phyloP scores from a whole-genome alignment of 2,113 vertebrate species.

The Indri indri region DNA sequence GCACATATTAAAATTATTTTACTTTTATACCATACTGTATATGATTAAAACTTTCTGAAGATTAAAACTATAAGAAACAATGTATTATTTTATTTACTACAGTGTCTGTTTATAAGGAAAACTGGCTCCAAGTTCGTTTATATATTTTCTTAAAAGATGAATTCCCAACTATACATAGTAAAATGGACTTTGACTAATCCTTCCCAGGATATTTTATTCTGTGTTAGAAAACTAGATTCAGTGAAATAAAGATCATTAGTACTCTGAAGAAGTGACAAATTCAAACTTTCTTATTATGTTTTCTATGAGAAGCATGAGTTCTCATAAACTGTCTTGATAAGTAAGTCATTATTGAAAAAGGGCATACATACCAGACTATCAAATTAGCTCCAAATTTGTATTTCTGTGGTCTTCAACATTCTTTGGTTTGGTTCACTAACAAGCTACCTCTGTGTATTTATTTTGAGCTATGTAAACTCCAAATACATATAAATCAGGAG shows the following conservation, averaged over 20 bases:
- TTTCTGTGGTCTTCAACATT: neutral
- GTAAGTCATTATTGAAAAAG: neutral
- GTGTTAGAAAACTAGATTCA: neutral
- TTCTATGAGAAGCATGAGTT: constrained; percentile 13
- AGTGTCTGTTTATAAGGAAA: neutral
- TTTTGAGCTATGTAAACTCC: neutral
- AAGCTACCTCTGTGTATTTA: neutral
- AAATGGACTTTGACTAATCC: neutral
- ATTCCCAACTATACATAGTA: neutral
- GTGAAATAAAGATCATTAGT: neutral
- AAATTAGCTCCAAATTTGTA: neutral
- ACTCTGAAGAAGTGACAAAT: neutral
- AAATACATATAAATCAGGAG: neutral
- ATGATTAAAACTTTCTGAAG: neutral
- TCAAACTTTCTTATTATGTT: neutral
- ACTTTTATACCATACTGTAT: neutral
- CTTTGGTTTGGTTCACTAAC: neutral
- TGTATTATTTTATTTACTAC: neutral
- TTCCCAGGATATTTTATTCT: neutral
- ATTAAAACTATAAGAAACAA: neutral
- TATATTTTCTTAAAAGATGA: neutral
- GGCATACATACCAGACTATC: neutral
- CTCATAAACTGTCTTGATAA: constrained; percentile 10
- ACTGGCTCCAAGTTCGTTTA: neutral
- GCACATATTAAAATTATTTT: neutral